Evolutionary conservation across 2,888 invertebrate species (phyloP).

Genomic region (Drosophila mimetica): DNA sequence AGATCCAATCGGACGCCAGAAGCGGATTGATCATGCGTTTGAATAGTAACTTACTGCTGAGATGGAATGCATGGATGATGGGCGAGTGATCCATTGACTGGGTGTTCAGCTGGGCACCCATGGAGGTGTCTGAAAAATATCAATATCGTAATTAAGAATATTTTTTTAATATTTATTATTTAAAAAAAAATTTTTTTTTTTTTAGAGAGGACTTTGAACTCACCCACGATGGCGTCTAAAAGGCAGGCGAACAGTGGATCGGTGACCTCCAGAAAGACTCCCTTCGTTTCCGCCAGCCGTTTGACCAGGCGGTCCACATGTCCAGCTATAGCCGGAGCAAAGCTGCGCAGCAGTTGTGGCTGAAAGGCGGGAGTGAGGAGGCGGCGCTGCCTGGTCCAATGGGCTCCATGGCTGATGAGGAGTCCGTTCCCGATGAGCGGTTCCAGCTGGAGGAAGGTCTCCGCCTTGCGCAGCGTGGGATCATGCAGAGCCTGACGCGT

Average conservation of each 20-base stretch:
- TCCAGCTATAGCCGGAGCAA: conserved; percentile 87
- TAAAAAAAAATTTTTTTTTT: too few relatives aligned
- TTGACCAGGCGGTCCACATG: conserved; percentile 86
- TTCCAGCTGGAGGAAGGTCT: conserved; percentile 76
- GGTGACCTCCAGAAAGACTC: conserved; percentile 79
- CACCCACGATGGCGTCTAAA: conserved; percentile 87
- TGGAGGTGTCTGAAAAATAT: conserved; percentile 92
- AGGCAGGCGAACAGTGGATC: conserved; percentile 88
- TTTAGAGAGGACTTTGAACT: neutral
- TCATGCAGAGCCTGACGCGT: conserved; percentile 80
- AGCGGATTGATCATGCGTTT: conserved; percentile 83
- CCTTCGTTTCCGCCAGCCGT: conserved; percentile 61
- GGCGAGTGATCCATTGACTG: conserved; percentile 85
- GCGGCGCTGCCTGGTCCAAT: conserved; percentile 89
- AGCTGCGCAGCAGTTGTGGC: conserved; percentile 89
- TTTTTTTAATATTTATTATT: too few relatives aligned
- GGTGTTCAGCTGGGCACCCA: conserved; percentile 88
- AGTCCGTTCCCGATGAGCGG: conserved; percentile 82
- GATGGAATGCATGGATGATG: conserved; percentile 89
- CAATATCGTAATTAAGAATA: too few relatives aligned
- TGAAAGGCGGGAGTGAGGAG: conserved; percentile 91
- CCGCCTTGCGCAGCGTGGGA: conserved; percentile 71
- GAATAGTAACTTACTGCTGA: conserved; percentile 77
- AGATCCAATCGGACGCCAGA: conserved; percentile 76
- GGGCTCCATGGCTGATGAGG: conserved; percentile 79